Conservation (phyloP, 2,888 invertebrate species). For the Plebejus anna region DNA sequence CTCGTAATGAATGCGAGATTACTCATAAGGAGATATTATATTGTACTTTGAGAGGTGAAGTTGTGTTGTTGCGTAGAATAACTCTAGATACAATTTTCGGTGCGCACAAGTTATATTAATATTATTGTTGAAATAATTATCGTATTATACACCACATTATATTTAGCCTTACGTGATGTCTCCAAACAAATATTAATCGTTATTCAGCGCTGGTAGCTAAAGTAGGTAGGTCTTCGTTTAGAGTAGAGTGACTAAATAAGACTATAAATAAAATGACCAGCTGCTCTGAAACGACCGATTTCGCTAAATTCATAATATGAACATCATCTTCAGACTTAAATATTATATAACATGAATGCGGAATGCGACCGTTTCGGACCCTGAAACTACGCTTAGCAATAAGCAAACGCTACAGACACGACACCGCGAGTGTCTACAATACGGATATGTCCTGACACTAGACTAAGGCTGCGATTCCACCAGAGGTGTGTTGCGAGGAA, state of each 20-base stretch:
- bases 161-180: conserved; percentile 18
- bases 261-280: background rate
- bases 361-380: background rate
- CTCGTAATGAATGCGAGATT: background rate
- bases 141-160: background rate
- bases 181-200: conserved; percentile 20
- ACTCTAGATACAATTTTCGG: conserved; percentile 5
- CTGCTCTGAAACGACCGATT: background rate
- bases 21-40: background rate
- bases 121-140: conserved; percentile 8
- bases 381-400: conserved; percentile 21
- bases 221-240: conserved; percentile 36
- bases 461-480: background rate
- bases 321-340: background rate
- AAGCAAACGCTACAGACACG: background rate
- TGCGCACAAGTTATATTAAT: conserved; percentile 12
- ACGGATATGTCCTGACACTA: background rate
- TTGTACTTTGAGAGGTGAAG: background rate
- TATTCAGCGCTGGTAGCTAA: conserved; percentile 36
- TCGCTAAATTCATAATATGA: background rate
- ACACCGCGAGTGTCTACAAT: background rate
- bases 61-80: background rate
- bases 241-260: conserved; percentile 32
- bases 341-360: background rate
- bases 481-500: no score